phyloP scores from a whole-genome alignment of 2,797 vertebrate species.

The Sandelia bainsii region DNA sequence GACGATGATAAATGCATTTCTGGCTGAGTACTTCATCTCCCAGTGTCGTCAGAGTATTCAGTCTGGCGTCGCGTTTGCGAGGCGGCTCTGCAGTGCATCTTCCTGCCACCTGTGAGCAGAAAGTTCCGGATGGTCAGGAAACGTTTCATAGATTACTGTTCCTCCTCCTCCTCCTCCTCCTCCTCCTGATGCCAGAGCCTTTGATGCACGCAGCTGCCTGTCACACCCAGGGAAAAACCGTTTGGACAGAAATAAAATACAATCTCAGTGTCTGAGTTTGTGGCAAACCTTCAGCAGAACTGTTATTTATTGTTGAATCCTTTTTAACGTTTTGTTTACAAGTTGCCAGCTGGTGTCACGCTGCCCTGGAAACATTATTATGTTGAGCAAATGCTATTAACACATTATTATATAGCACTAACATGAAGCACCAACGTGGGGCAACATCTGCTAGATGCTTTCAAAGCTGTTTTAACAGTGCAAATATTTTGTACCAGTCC shows the following conservation, averaged over 20 bases:
- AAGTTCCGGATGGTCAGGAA: conserved; percentile 43
- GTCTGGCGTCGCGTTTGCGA: conserved; percentile 23
- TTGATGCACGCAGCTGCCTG: conserved; percentile 62
- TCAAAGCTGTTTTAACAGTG: not conserved
- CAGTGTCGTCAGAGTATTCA: not conserved
- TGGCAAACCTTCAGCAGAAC: conserved; percentile 9
- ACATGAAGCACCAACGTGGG: conserved; percentile 3
- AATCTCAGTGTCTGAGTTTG: conserved; percentile 28
- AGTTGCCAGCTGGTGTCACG: conserved; percentile 6
- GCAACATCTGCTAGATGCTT: conserved; percentile 19
- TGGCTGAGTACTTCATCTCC: not conserved
- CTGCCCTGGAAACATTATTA: conserved; percentile 18
- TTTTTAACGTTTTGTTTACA: conserved; percentile 22
- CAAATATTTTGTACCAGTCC: not conserved
- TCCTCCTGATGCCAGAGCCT: conserved; percentile 36
- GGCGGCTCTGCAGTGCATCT: conserved; percentile 34
- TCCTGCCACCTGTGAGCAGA: conserved; percentile 65
- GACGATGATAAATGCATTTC: not conserved
- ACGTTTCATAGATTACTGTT: conserved; percentile 49
- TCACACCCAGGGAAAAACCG: conserved; percentile 45
- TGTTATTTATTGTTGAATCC: conserved; percentile 10
- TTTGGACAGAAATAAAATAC: conserved; percentile 40
- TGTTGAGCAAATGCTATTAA: conserved; percentile 8
- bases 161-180: conserved; percentile 45
- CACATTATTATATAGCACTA: not conserved